These are phyloP conservation scores for Apis mellifera DNA, from an alignment of 1,140 invertebrate species.

Conservation along the genomic window Amel_HAv3.1 CM009932.2:4132501-4133000, in stretches of 20 bases:
- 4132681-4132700: background rate
- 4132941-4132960: background rate
- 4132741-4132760: background rate
- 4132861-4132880: slow-evolving; percentile 28
- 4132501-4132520: too few relatives aligned
- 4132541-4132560: too few relatives aligned
- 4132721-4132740: slow-evolving; percentile 13
- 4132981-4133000: background rate
- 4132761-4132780: background rate
- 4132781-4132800: slow-evolving; percentile 31
- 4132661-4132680: background rate
- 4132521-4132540: too few relatives aligned
- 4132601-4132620: background rate
- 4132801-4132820: slow-evolving; percentile 7
- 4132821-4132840: background rate
- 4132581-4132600: too few relatives aligned
- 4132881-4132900: slow-evolving; percentile 26
- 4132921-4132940: background rate
- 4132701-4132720: background rate
- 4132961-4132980: background rate
- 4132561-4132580: too few relatives aligned
- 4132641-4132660: background rate
- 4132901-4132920: slow-evolving; percentile 30
- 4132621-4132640: background rate
- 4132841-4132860: slow-evolving; percentile 15